Evolutionary conservation across 2,797 vertebrate genomes (phyloP).

Genomic region (Anguilla marmorata): DNA sequence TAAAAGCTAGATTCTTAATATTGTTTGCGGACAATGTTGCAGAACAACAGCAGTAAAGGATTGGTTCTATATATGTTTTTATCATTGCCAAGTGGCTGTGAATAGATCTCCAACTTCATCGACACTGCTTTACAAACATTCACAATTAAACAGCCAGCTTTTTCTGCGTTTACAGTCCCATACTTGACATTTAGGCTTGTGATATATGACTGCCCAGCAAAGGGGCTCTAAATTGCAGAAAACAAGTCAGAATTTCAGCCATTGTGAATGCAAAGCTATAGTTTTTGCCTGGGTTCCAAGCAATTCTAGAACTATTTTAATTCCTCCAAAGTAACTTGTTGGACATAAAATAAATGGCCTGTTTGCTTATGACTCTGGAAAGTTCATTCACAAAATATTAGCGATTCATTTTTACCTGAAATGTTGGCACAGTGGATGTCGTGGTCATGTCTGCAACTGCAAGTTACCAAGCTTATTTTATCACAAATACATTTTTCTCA

Average conservation of each 20-base stretch:
- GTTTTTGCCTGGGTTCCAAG: neutral
- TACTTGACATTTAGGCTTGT: neutral
- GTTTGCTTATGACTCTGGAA: neutral
- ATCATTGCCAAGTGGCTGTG: conserved; percentile 4
- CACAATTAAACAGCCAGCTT: neutral
- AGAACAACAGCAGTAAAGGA: neutral
- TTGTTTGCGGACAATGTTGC: neutral
- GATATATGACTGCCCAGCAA: neutral
- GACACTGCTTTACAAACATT: neutral
- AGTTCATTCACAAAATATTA: neutral
- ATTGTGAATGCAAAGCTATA: neutral
- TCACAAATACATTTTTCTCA: neutral
- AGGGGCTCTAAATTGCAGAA: conserved; percentile 3
- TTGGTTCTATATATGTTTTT: neutral
- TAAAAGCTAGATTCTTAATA: neutral
- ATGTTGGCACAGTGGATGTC: neutral
- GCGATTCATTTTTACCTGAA: neutral
- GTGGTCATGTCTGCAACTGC: neutral
- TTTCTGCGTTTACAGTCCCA: neutral
- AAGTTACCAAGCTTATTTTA: neutral
- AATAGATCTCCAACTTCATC: neutral
- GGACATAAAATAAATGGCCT: neutral
- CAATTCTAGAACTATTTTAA: neutral
- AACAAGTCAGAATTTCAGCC: neutral
- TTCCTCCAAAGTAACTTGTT: neutral